phyloP scores from a whole-genome alignment of 2,113 vertebrate genomes.

The Lates calcarifer region DNA sequence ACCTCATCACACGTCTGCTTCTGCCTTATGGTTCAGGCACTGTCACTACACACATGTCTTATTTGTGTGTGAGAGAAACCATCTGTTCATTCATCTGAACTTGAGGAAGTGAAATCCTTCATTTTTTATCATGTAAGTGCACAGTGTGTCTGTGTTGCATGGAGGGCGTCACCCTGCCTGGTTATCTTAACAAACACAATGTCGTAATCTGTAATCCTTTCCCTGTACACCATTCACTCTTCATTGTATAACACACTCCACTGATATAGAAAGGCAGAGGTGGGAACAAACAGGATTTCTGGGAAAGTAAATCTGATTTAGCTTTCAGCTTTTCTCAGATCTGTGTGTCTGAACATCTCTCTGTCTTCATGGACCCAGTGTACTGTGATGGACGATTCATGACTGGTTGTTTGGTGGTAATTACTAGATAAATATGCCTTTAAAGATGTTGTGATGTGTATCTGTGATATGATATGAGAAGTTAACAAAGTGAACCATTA shows the following conservation, averaged over 20 bases:
- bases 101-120: background rate
- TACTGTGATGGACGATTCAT: no score
- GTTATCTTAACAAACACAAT: background rate
- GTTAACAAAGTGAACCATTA: no score
- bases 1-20: background rate
- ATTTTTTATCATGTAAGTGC: background rate
- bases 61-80: background rate
- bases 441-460: no score
- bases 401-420: no score
- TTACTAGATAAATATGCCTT: no score
- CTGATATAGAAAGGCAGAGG: background rate
- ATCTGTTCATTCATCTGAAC: background rate
- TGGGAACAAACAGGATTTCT: background rate
- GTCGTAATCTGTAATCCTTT: slow-evolving; percentile 20
- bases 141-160: background rate
- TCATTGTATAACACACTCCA: background rate
- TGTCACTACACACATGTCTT: background rate
- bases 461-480: no score
- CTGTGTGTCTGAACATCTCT: background rate
- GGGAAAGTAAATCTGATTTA: slow-evolving; percentile 7
- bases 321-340: background rate
- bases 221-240: background rate
- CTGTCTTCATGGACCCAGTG: background rate
- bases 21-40: slow-evolving; percentile 9
- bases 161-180: no score